These are phyloP conservation scores for Lucilia cuprina DNA, from an alignment of 1,140 invertebrate species.

Conservation along the genomic window DNA sequence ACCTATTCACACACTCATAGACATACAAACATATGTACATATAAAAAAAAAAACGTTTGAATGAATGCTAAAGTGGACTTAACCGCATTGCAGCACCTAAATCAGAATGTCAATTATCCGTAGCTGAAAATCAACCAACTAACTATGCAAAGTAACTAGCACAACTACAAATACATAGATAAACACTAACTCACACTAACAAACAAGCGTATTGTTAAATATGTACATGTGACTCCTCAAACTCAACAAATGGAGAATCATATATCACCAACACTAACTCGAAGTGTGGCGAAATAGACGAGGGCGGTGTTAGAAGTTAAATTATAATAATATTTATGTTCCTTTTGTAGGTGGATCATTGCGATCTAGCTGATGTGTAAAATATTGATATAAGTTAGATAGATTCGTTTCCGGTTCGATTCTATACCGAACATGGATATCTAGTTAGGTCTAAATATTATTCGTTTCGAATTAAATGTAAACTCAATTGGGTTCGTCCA, in stretches of 20 bases:
- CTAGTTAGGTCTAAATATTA: no score
- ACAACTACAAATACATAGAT: not conserved
- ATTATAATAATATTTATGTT: no score
- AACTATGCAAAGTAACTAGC: not conserved
- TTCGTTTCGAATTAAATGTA: no score
- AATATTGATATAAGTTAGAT: no score
- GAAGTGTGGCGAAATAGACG: not conserved
- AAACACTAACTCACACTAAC: not conserved
- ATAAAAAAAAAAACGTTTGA: not conserved
- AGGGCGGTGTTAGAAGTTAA: no score
- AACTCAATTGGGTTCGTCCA: no score
- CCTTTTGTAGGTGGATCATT: no score
- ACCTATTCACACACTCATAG: no score
- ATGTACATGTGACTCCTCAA: not conserved
- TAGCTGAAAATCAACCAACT: not conserved
- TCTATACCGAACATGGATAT: no score
- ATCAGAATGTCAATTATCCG: slow-evolving; percentile 29
- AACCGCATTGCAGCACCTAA: slow-evolving; percentile 31
- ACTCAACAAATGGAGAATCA: not conserved
- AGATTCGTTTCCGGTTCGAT: no score
- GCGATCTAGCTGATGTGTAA: no score
- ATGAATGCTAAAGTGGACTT: slow-evolving; percentile 19
- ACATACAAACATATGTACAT: not conserved
- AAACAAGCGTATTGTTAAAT: not conserved
- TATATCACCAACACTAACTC: slow-evolving; percentile 2